Conservation (phyloP, 2,797 vertebrate genomes). For the Nannoperca australis region DNA sequence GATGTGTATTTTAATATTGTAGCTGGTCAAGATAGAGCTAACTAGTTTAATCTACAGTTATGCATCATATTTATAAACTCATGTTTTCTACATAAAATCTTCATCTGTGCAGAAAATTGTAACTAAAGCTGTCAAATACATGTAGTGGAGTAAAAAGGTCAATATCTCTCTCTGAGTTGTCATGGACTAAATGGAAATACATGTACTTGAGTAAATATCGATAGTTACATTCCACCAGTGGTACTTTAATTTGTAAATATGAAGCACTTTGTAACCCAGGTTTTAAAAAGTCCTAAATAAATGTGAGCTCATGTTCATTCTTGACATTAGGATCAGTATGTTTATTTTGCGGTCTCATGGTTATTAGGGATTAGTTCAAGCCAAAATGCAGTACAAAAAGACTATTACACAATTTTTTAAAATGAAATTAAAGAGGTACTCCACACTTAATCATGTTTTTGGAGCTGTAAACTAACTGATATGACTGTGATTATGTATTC, state of each 20-base stretch:
- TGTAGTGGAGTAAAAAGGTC: no score
- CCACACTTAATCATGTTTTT: no score
- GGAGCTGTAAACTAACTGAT: no score
- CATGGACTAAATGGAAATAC: neutral
- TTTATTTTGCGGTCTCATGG: no score
- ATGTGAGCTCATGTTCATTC: no score
- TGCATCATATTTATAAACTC: neutral
- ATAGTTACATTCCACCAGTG: neutral
- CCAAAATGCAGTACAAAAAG: neutral
- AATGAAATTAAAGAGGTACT: no score
- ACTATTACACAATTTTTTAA: neutral
- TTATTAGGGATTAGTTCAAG: neutral
- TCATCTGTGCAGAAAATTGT: neutral
- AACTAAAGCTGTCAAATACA: neutral
- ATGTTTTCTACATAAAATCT: neutral
- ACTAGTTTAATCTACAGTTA: no score
- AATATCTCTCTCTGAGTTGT: neutral
- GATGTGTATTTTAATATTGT: neutral
- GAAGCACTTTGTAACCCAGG: no score
- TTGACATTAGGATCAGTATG: no score
- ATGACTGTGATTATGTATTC: no score
- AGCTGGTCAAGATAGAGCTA: neutral
- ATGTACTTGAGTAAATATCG: neutral
- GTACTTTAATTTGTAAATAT: no score
- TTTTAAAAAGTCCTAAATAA: no score